These are phyloP conservation scores for Tyto alba DNA, from an alignment of 2,113 vertebrate species.

Conservation along the genomic window DNA sequence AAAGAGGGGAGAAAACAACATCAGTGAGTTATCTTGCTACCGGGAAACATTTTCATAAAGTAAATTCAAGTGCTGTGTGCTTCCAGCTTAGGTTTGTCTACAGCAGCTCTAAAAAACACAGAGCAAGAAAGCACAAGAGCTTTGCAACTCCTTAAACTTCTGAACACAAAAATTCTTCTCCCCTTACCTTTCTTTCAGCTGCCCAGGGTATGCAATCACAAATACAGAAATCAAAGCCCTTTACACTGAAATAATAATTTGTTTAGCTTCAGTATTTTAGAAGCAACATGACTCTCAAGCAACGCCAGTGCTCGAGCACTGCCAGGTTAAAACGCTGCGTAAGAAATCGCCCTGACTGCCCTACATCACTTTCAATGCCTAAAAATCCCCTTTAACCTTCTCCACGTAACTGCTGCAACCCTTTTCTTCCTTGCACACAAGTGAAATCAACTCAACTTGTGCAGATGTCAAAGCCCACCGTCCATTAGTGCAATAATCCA, in stretches of 20 bases:
- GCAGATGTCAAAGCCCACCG: neutral
- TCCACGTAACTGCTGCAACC: constrained; percentile 57
- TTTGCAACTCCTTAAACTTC: neutral
- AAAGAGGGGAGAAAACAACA: constrained; percentile 4
- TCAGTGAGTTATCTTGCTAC: neutral
- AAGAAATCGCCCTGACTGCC: neutral
- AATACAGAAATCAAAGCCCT: neutral
- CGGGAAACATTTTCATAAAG: constrained; percentile 17
- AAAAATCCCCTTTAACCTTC: neutral
- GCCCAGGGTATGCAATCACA: neutral
- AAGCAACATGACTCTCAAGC: neutral
- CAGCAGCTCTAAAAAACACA: neutral
- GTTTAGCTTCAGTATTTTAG: neutral
- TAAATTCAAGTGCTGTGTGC: neutral
- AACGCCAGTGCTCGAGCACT: neutral
- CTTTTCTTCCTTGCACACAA: neutral
- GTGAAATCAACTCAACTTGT: neutral
- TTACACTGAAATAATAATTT: neutral
- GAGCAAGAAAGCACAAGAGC: neutral
- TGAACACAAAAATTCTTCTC: neutral
- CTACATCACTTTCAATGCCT: neutral
- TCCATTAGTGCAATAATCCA: neutral
- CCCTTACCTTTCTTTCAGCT: constrained; percentile 17
- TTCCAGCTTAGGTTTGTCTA: neutral
- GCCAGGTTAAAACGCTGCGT: neutral